Conservation (phyloP, 53 echinoderm and acorn worm genomes). For the Stichopus horrens region DNA sequence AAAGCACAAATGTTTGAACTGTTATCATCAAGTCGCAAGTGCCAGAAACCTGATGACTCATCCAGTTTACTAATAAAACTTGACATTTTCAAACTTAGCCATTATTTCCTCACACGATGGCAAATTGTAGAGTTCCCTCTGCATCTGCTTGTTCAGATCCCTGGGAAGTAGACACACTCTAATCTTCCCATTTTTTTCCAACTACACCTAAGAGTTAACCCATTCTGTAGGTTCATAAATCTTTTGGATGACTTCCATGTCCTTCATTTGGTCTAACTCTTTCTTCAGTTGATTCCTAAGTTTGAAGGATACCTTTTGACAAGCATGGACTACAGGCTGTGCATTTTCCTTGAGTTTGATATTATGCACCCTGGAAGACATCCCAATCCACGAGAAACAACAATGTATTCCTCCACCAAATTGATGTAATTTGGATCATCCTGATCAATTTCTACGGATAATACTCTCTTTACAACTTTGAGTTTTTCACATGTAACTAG, state of each 20-base stretch:
- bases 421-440: not conserved
- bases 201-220: conserved; percentile 54
- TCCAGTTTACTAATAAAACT: conserved; percentile 55
- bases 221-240: conserved; percentile 45
- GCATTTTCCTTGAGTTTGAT: conserved; percentile 29
- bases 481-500: conserved; percentile 1
- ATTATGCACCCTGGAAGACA: conserved; percentile 29
- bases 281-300: conserved; percentile 16
- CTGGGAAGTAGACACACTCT: conserved; percentile 61
- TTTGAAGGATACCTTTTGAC: conserved; percentile 32
- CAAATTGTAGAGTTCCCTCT: conserved; percentile 51
- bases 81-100: conserved; percentile 47
- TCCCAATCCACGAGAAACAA: conserved; percentile 34
- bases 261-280: conserved; percentile 47
- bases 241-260: not conserved
- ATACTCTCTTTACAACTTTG: conserved; percentile 33
- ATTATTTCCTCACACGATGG: conserved; percentile 48
- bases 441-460: conserved; percentile 7
- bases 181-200: conserved; percentile 49
- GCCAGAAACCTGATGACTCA: conserved; percentile 49
- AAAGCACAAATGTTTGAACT: too few species aligned
- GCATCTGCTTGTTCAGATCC: conserved; percentile 52
- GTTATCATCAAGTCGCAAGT: not conserved
- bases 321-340: conserved; percentile 32
- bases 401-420: not conserved